Evolutionary conservation across 2,113 vertebrate species (phyloP).

Genomic region (Cisticola juncidis): DNA sequence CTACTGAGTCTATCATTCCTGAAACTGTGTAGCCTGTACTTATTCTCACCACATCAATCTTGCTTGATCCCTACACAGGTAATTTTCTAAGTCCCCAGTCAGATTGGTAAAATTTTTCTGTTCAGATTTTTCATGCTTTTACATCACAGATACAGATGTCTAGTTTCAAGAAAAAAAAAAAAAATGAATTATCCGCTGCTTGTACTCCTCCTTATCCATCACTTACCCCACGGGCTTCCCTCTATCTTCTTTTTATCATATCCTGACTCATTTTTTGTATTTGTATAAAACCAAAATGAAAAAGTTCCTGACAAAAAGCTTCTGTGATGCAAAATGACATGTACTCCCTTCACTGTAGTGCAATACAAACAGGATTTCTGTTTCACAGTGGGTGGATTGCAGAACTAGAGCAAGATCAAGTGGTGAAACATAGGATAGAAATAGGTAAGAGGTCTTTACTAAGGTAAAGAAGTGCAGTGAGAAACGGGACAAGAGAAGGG

Average conservation of each 20-base stretch:
- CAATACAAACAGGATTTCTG: not conserved
- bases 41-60: not conserved
- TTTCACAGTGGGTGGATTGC: not conserved
- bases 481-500: not conserved
- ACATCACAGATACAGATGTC: not conserved
- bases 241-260: not conserved
- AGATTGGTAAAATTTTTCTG: not conserved
- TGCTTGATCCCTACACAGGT: not conserved
- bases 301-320: not conserved
- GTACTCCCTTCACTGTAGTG: accelerated
- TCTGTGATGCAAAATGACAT: not conserved
- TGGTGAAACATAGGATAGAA: not conserved
- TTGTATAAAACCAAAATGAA: not conserved
- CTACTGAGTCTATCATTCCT: not conserved
- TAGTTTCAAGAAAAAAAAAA: not conserved
- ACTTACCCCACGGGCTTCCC: not conserved
- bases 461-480: not conserved
- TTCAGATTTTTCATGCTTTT: not conserved
- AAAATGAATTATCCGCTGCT: not conserved
- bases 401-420: not conserved
- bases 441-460: not conserved
- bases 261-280: not conserved
- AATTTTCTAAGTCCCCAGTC: not conserved
- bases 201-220: not conserved
- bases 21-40: not conserved